A percentile compares a stretch with the other conserved stretches of the same genome.
phyloP scores from a whole-genome alignment of 2,888 invertebrate genomes.

The Drosophila hamatofila region DNA sequence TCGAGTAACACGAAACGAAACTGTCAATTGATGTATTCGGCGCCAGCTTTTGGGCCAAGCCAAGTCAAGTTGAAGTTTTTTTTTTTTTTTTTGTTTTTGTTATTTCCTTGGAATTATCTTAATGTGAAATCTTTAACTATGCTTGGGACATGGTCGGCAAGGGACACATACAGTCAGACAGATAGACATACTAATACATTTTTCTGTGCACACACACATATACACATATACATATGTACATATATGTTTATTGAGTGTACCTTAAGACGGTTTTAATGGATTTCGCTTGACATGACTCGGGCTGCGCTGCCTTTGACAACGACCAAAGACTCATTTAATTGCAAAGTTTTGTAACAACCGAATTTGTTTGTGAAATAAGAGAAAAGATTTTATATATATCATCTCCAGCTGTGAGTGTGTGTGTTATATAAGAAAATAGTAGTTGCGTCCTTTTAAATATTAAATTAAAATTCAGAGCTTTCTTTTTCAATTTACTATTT shows the following conservation, averaged over 20 bases:
- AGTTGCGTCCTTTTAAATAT: conserved; percentile 2
- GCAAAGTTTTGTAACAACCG: conserved; percentile 70
- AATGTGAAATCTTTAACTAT: conserved; percentile 79
- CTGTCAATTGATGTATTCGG: conserved; percentile 77
- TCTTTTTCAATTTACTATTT: background rate
- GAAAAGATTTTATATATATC: conserved; percentile 18
- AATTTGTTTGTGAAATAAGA: conserved; percentile 6
- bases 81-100: conserved; percentile 45
- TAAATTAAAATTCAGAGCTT: background rate
- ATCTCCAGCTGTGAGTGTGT: background rate
- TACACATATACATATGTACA: conserved; percentile 1
- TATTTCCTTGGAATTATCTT: conserved; percentile 79
- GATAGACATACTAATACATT: conserved; percentile 26
- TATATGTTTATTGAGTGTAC: conserved; percentile 23
- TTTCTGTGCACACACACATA: conserved; percentile 7
- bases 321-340: conserved; percentile 67
- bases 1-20: conserved; percentile 72
- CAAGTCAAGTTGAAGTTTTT: conserved; percentile 42
- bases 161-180: conserved; percentile 53
- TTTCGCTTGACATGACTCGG: conserved; percentile 66
- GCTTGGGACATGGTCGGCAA: conserved; percentile 75
- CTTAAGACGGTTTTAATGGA: conserved; percentile 76
- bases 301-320: conserved; percentile 46
- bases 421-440: conserved; percentile 13
- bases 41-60: conserved; percentile 50